Evolutionary conservation across 2,888 invertebrate genomes (phyloP).

Genomic region (Coenonympha glycerion): DNA sequence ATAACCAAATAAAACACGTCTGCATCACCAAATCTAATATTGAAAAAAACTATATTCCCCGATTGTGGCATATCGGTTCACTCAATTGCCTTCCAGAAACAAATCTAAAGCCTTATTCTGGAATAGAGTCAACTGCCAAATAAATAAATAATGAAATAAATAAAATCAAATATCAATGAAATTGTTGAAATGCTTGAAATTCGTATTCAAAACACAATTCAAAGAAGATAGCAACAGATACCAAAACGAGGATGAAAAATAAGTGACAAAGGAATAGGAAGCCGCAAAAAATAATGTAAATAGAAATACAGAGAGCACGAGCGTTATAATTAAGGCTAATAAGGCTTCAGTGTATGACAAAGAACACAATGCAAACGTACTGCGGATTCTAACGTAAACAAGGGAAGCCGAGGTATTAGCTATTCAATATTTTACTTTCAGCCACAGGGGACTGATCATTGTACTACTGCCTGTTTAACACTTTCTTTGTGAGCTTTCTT

Average conservation of each 20-base stretch:
- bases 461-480: conserved; percentile 9
- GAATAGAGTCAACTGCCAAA: too few relatives aligned
- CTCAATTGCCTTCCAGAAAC: too few relatives aligned
- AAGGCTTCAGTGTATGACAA: conserved; percentile 54
- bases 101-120: too few relatives aligned
- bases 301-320: conserved; percentile 38
- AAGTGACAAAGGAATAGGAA: conserved; percentile 49
- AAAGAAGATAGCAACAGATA: not conserved
- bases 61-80: too few relatives aligned
- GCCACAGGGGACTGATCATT: conserved; percentile 7
- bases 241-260: conserved; percentile 31
- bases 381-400: conserved; percentile 20
- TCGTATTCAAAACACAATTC: not conserved
- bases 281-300: conserved; percentile 45
- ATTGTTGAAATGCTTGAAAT: too few relatives aligned
- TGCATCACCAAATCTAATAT: too few relatives aligned
- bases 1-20: too few relatives aligned
- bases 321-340: conserved; percentile 65
- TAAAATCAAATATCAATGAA: too few relatives aligned
- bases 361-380: conserved; percentile 44
- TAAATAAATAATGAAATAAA: too few relatives aligned
- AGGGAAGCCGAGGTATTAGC: conserved; percentile 13
- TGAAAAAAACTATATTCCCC: too few relatives aligned
- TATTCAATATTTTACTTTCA: conserved; percentile 20
- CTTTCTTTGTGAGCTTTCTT: not conserved